Conservation (phyloP, 1,140 invertebrate species). For the Diorhabda carinulata region DNA sequence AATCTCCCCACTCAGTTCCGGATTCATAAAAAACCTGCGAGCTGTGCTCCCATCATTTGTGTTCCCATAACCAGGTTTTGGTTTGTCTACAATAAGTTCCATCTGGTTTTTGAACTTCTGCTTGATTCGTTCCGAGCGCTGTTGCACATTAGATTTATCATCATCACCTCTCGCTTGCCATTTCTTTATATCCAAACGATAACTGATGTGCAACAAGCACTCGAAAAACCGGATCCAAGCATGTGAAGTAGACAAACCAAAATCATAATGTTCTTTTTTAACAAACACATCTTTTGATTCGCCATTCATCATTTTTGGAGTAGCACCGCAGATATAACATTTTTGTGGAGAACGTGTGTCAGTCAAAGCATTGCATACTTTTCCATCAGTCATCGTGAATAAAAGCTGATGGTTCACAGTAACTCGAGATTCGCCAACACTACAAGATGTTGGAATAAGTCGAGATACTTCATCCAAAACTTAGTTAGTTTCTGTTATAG, state of each 20-base stretch:
- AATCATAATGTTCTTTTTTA: slow-evolving; percentile 9
- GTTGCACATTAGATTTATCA: slow-evolving; percentile 13
- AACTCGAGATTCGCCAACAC: too few relatives aligned
- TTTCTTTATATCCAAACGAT: slow-evolving; percentile 8
- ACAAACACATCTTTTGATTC: slow-evolving; percentile 9
- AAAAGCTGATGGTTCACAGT: neutral
- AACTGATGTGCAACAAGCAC: slow-evolving; percentile 14
- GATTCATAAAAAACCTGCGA: slow-evolving; percentile 7
- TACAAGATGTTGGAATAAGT: too few relatives aligned
- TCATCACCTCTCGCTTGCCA: neutral
- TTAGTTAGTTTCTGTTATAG: too few relatives aligned
- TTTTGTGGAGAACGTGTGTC: slow-evolving; percentile 30
- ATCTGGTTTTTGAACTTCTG: slow-evolving; percentile 26
- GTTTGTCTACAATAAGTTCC: too few relatives aligned
- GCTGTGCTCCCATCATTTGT: slow-evolving; percentile 45
- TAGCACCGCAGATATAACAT: slow-evolving; percentile 35
- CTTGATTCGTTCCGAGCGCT: slow-evolving; percentile 10
- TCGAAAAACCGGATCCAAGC: slow-evolving; percentile 16
- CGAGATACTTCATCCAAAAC: neutral
- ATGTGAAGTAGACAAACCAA: slow-evolving; percentile 17
- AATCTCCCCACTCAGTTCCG: neutral
- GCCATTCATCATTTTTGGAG: slow-evolving; percentile 32
- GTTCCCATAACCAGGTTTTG: slow-evolving; percentile 39
- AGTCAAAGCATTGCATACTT: slow-evolving; percentile 45
- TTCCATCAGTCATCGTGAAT: slow-evolving; percentile 49